Conservation (phyloP, 2,797 vertebrate genomes). For the Sphenopsis melanotis region DNA sequence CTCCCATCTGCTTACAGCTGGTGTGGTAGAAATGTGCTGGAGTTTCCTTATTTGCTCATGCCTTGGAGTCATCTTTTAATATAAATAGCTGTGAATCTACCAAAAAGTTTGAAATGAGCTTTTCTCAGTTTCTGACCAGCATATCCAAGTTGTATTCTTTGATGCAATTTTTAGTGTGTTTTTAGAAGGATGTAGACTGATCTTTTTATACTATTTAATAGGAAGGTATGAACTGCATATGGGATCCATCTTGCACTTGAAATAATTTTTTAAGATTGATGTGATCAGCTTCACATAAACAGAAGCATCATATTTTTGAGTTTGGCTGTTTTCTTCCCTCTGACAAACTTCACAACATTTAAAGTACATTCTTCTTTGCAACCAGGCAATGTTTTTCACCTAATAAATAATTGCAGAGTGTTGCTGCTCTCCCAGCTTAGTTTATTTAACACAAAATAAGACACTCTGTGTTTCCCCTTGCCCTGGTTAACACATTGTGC, state of each 20-base stretch:
- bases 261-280: neutral
- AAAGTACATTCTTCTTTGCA: neutral
- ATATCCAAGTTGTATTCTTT: neutral
- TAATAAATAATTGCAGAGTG: conserved; percentile 4
- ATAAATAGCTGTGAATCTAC: neutral
- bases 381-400: neutral
- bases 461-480: neutral
- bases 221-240: neutral
- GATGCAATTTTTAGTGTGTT: neutral
- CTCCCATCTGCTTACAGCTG: conserved; percentile 42
- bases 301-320: neutral
- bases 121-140: neutral
- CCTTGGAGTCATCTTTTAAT: conserved; percentile 22
- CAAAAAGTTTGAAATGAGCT: neutral
- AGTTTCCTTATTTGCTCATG: conserved; percentile 16
- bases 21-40: neutral
- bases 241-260: neutral
- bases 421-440: neutral
- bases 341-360: neutral
- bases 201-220: neutral
- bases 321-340: neutral
- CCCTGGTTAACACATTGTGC: neutral
- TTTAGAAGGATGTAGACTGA: neutral
- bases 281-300: neutral
- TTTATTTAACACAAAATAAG: neutral